phyloP scores from a whole-genome alignment of 2,888 invertebrate genomes.

The Agonopterix alstromeriana region DNA sequence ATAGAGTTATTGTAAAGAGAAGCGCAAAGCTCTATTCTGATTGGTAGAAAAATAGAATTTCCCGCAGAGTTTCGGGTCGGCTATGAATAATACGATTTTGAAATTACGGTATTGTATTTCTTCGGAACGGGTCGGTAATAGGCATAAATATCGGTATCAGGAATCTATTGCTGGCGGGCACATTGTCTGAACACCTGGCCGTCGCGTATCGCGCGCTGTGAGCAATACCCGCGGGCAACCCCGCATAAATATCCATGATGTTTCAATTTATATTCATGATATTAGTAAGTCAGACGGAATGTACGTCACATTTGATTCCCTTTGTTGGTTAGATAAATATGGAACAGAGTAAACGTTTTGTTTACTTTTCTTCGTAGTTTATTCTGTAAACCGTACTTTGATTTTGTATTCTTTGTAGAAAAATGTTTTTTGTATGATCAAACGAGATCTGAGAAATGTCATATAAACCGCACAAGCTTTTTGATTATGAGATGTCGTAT shows the following conservation, averaged over 20 bases:
- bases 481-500: too few relatives aligned
- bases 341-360: conserved; percentile 11
- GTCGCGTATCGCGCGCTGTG: conserved; percentile 40
- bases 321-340: conserved; percentile 64
- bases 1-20: too few relatives aligned
- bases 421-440: not conserved
- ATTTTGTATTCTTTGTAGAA: conserved; percentile 1
- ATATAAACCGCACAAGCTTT: too few relatives aligned
- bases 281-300: conserved; percentile 69
- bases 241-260: conserved; percentile 71
- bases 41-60: conserved; percentile 1
- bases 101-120: conserved; percentile 51
- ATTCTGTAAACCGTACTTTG: conserved; percentile 3
- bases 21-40: not conserved
- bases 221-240: conserved; percentile 60
- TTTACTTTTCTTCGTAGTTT: conserved; percentile 4
- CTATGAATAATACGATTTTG: conserved; percentile 21
- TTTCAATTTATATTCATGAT: conserved; percentile 76
- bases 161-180: conserved; percentile 62
- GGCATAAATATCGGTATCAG: conserved; percentile 70
- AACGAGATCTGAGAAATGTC: too few relatives aligned
- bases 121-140: conserved; percentile 57
- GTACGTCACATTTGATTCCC: conserved; percentile 70
- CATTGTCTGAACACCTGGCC: conserved; percentile 71
- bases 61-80: conserved; percentile 12